Percentiles rank a stretch among this genome's conserved stretches.
These are phyloP conservation scores for Drosophila carrolli DNA, from an alignment of 1,140 invertebrate species.

Conservation along the genomic window DNA sequence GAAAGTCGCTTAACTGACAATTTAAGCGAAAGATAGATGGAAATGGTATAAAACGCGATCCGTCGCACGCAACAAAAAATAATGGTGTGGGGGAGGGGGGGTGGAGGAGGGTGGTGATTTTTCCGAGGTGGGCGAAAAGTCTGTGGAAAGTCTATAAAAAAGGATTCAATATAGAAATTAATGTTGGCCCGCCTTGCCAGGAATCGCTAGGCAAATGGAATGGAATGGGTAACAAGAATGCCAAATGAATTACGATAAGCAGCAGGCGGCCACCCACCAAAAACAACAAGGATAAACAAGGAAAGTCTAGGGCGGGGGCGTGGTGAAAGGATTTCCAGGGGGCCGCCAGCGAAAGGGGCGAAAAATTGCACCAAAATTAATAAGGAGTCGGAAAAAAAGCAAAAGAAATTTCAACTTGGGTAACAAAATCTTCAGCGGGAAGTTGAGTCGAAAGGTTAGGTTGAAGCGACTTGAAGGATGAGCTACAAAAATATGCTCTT, in stretches of 20 bases:
- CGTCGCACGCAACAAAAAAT: conserved; percentile 46
- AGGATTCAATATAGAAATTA: conserved; percentile 80
- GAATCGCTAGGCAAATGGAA: conserved; percentile 1
- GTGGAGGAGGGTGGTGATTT: neutral
- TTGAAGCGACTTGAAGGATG: neutral
- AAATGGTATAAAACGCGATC: conserved; percentile 49
- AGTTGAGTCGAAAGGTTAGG: neutral
- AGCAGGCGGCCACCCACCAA: conserved; percentile 52
- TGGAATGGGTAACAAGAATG: conserved; percentile 42
- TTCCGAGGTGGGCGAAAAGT: conserved; percentile 1
- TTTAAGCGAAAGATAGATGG: conserved; percentile 48
- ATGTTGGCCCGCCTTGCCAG: conserved; percentile 59
- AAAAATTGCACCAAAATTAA: conserved; percentile 81
- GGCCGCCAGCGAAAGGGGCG: conserved; percentile 59
- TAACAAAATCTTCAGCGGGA: conserved; percentile 52
- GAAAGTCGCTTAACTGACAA: conserved; percentile 71
- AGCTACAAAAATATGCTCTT: neutral
- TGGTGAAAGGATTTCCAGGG: conserved; percentile 24
- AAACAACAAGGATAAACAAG: conserved; percentile 41
- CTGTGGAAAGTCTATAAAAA: conserved; percentile 33
- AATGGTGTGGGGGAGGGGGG: neutral
- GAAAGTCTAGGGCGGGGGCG: conserved; percentile 5
- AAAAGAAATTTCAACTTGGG: conserved; percentile 31
- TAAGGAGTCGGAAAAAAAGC: conserved; percentile 47
- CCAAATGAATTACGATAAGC: conserved; percentile 79